Conservation (phyloP, 2,113 vertebrate genomes). For the Aspiorhynchus laticeps region DNA sequence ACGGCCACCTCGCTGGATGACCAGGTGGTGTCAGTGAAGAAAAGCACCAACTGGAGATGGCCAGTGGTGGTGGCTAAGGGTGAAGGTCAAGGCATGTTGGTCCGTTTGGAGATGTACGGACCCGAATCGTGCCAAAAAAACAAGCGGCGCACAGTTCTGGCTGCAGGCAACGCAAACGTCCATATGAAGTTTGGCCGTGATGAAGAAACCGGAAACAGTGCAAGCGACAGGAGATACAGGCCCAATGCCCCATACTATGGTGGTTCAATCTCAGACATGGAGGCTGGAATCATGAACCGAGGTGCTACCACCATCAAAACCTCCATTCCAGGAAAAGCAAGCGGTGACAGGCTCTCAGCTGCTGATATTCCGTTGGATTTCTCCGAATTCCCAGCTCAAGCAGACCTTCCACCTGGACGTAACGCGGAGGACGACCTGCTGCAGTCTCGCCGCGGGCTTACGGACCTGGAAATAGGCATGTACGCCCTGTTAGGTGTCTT, state of each 20-base stretch:
- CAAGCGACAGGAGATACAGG: conserved; percentile 81
- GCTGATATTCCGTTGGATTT: conserved; percentile 85
- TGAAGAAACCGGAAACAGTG: conserved; percentile 77
- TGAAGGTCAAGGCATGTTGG: conserved; percentile 86
- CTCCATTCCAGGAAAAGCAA: conserved; percentile 68
- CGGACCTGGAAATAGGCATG: conserved; percentile 94
- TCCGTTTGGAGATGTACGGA: conserved; percentile 88
- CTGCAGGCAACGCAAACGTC: conserved; percentile 79
- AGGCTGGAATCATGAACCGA: conserved; percentile 75
- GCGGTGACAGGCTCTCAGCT: conserved; percentile 71
- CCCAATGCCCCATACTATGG: conserved; percentile 74
- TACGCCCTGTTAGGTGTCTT: conserved; percentile 95
- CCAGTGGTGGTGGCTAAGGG: conserved; percentile 84
- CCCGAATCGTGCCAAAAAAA: conserved; percentile 87
- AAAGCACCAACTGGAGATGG: conserved; percentile 71
- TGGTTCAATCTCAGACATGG: conserved; percentile 77
- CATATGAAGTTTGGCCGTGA: conserved; percentile 82
- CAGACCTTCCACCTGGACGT: conserved; percentile 76
- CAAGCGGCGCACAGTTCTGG: conserved; percentile 83
- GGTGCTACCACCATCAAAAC: conserved; percentile 78
- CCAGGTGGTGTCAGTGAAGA: conserved; percentile 75
- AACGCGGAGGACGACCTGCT: conserved; percentile 80
- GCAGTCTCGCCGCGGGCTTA: conserved; percentile 80
- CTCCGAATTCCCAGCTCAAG: conserved; percentile 85
- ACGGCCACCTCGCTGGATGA: conserved; percentile 85